Percentiles rank a stretch among this genome's conserved stretches.
phyloP scores from a whole-genome alignment of 2,113 vertebrate genomes.

The Antechinus flavipes region DNA sequence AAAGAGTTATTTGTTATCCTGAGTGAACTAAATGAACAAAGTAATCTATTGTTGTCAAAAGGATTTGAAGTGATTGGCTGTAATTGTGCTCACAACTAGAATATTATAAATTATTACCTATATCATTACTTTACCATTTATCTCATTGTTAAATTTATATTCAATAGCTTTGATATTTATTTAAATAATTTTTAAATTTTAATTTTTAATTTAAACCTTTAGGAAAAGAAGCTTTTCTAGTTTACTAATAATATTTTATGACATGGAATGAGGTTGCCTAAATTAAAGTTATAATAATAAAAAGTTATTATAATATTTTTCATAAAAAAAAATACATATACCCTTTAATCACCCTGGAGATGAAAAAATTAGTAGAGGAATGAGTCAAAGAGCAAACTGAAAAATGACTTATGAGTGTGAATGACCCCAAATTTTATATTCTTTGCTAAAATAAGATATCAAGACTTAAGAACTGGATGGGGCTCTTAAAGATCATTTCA shows the following conservation, averaged over 20 bases:
- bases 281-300: background rate
- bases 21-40: background rate
- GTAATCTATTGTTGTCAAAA: background rate
- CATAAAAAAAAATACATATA: background rate
- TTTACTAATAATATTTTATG: background rate
- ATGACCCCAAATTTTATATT: too few relatives aligned
- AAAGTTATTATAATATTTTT: background rate
- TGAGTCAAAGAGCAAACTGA: too few relatives aligned
- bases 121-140: background rate
- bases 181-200: background rate
- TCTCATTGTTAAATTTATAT: background rate
- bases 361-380: background rate
- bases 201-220: background rate
- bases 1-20: background rate
- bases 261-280: background rate
- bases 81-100: background rate
- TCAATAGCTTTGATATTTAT: background rate
- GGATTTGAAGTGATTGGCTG: background rate
- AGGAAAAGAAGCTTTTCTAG: background rate
- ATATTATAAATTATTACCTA: background rate
- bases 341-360: too few relatives aligned
- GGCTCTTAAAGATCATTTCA: background rate
- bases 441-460: background rate
- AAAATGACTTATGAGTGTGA: too few relatives aligned
- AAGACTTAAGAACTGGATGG: constrained; percentile 20